Conservation (phyloP, 2,113 vertebrate species). For the Gobio gobio region DNA sequence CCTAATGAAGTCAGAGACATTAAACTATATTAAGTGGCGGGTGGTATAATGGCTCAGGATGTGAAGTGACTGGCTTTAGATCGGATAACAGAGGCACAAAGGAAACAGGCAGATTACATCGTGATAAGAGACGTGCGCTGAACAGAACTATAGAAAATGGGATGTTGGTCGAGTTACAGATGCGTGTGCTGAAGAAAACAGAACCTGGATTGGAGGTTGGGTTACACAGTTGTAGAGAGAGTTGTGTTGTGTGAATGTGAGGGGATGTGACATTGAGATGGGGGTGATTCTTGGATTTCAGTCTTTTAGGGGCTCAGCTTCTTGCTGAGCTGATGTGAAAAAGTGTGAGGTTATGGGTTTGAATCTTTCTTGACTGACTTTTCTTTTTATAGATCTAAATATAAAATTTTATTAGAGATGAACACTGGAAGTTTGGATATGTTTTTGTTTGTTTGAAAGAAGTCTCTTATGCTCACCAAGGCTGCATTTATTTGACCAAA, state of each 20-base stretch:
- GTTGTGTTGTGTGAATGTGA: conserved; percentile 4
- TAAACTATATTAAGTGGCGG: conserved; percentile 24
- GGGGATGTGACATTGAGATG: background rate
- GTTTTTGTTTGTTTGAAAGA: background rate
- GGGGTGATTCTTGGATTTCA: conserved; percentile 8
- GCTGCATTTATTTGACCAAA: background rate
- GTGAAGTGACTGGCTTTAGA: conserved; percentile 33
- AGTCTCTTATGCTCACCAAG: background rate
- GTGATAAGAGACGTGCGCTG: conserved; percentile 24
- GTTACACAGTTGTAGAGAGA: conserved; percentile 14
- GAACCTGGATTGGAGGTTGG: background rate
- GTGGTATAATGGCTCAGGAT: conserved; percentile 34
- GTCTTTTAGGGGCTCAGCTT: background rate
- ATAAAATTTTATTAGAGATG: background rate
- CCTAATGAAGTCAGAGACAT: conserved; percentile 25
- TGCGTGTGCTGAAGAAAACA: conserved; percentile 9
- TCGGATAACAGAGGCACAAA: conserved; percentile 10
- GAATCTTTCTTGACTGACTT: background rate
- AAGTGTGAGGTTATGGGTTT: background rate
- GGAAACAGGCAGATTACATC: conserved; percentile 31
- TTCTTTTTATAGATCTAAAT: background rate
- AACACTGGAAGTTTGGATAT: background rate
- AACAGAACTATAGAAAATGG: conserved; percentile 25
- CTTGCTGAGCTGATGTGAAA: conserved; percentile 5
- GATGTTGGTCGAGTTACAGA: conserved; percentile 38